Percentiles rank a stretch among this genome's conserved stretches.
These are phyloP conservation scores for Distichodus sexfasciatus DNA, from an alignment of 2,797 vertebrate genomes.

Conservation along the genomic window DNA sequence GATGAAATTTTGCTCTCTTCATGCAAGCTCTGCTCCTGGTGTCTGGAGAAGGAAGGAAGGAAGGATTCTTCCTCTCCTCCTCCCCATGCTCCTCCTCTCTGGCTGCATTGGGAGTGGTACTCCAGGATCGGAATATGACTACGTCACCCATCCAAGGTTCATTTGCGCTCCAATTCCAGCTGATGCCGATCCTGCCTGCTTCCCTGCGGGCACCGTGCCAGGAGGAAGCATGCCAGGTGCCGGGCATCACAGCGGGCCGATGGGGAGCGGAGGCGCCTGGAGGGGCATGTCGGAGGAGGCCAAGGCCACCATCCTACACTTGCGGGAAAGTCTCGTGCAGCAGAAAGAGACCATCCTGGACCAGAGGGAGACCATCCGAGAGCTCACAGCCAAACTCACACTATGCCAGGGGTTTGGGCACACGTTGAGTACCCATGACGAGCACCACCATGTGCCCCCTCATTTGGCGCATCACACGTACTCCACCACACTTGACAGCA, in stretches of 20 bases:
- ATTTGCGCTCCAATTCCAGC: slow-evolving; percentile 77
- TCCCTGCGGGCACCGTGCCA: slow-evolving; percentile 36
- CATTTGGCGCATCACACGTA: slow-evolving; percentile 47
- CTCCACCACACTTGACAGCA: slow-evolving; percentile 33
- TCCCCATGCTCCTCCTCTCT: slow-evolving; percentile 37
- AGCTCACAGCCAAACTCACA: slow-evolving; percentile 68
- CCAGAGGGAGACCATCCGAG: slow-evolving; percentile 68
- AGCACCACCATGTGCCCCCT: slow-evolving; percentile 54
- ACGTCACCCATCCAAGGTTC: slow-evolving; percentile 71
- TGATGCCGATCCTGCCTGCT: slow-evolving; percentile 72
- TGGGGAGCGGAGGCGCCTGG: slow-evolving; percentile 61
- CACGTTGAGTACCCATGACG: slow-evolving; percentile 46
- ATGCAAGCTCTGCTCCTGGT: slow-evolving; percentile 15
- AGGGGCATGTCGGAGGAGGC: slow-evolving; percentile 72
- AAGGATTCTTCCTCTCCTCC: slow-evolving; percentile 43
- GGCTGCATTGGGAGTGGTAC: slow-evolving; percentile 41
- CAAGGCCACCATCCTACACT: slow-evolving; percentile 66
- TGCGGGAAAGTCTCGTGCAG: slow-evolving; percentile 69
- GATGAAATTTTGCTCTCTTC: slow-evolving; percentile 45
- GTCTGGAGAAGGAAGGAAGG: slow-evolving; percentile 38
- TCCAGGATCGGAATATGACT: slow-evolving; percentile 58
- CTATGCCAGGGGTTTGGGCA: slow-evolving; percentile 64
- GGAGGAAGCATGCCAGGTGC: slow-evolving; percentile 29
- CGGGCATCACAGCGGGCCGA: slow-evolving; percentile 57
- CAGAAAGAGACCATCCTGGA: slow-evolving; percentile 72